phyloP scores from a whole-genome alignment of 2,888 invertebrate species.

The Ceriagrion tenellum region DNA sequence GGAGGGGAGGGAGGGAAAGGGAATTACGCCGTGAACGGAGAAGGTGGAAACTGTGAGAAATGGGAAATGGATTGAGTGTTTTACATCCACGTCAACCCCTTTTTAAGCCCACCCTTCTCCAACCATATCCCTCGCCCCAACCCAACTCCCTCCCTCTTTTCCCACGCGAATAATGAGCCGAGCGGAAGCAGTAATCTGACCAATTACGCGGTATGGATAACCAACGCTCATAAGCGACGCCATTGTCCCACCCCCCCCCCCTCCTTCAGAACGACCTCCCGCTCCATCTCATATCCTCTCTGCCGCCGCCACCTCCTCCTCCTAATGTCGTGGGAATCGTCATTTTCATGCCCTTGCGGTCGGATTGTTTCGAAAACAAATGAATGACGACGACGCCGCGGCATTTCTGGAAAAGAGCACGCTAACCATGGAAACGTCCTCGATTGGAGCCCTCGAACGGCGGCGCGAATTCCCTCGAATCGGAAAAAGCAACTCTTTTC shows the following conservation, averaged over 20 bases:
- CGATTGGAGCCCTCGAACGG: background rate
- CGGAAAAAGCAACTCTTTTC: no score
- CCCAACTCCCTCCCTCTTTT: background rate
- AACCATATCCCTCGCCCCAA: background rate
- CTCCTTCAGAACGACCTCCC: background rate
- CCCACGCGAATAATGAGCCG: background rate
- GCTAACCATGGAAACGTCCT: background rate
- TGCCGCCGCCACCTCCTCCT: background rate
- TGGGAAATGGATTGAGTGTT: no score
- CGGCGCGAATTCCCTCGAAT: background rate
- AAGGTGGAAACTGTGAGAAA: no score
- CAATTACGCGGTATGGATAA: conserved; percentile 13
- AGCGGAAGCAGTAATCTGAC: background rate
- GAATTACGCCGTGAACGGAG: no score
- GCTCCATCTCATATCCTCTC: no score
- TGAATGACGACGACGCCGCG: background rate
- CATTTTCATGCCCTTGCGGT: conserved; percentile 3
- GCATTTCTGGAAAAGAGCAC: background rate
- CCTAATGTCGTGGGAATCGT: background rate
- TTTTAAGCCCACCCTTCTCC: background rate
- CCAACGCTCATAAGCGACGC: background rate
- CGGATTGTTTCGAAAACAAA: conserved; percentile 29
- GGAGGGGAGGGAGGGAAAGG: background rate
- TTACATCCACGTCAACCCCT: no score
- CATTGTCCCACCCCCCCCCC: background rate